phyloP scores from a whole-genome alignment of 2,797 vertebrate genomes.

The Coccyzus lansbergi region DNA sequence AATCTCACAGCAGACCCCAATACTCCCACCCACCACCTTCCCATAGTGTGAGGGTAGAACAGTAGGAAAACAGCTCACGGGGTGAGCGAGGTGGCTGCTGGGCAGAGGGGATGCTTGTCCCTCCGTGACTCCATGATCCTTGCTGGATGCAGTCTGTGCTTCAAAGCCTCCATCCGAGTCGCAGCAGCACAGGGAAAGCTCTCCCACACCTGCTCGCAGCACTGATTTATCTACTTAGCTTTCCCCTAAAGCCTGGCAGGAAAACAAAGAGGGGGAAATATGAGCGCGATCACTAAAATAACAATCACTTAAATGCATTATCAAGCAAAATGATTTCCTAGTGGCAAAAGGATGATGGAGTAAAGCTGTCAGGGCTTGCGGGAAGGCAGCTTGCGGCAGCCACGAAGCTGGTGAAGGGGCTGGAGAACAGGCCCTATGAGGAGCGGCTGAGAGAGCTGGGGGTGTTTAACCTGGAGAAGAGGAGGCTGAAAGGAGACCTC shows the following conservation, averaged over 20 bases:
- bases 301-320: slow-evolving; percentile 27
- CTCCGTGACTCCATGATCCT: neutral
- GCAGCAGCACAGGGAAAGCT: neutral
- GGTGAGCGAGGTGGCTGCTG: neutral
- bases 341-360: slow-evolving; percentile 43
- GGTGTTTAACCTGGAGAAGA: too few relatives aligned
- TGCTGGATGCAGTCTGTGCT: neutral
- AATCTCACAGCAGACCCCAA: accelerated
- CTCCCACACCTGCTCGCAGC: slow-evolving; percentile 18
- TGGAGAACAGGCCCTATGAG: too few relatives aligned
- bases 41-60: accelerated
- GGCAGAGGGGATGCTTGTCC: neutral
- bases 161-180: neutral
- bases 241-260: slow-evolving; percentile 54
- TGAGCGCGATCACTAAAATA: slow-evolving; percentile 23
- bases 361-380: neutral
- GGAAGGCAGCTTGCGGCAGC: neutral
- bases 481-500: too few relatives aligned
- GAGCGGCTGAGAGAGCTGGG: too few relatives aligned
- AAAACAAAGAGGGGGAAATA: slow-evolving; percentile 58
- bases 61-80: neutral
- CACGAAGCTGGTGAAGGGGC: too few relatives aligned
- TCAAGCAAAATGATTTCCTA: slow-evolving; percentile 37
- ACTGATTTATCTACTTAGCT: slow-evolving; percentile 32
- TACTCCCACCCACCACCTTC: neutral